Percentiles rank a stretch among this genome's conserved stretches.
These are phyloP conservation scores for Parasteatoda lunata DNA, from an alignment of 2,888 invertebrate species.

Conservation along the genomic window DNA sequence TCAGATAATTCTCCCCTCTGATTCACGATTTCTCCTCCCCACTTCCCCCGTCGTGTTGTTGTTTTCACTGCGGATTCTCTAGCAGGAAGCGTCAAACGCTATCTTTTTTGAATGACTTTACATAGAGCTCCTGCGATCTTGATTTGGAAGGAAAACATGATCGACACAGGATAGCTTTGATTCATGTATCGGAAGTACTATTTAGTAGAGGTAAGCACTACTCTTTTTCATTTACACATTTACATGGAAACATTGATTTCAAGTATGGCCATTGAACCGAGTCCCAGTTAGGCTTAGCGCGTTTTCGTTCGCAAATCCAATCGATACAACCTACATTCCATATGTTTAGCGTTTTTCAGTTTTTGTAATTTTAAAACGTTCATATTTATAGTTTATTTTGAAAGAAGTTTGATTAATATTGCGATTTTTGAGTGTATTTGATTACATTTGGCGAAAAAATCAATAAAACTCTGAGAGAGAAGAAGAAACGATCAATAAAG, in stretches of 20 bases:
- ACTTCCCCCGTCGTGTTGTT: background rate
- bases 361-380: too few species aligned
- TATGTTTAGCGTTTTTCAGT: too few species aligned
- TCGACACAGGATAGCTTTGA: slow-evolving; percentile 62
- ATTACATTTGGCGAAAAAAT: too few species aligned
- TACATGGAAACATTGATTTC: background rate
- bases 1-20: background rate
- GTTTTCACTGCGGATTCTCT: slow-evolving; percentile 14
- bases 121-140: slow-evolving; percentile 17
- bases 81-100: slow-evolving; percentile 9
- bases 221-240: background rate
- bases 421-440: too few species aligned
- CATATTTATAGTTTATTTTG: too few species aligned
- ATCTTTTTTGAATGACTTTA: slow-evolving; percentile 45
- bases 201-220: slow-evolving; percentile 58
- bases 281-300: slow-evolving; percentile 37
- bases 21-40: slow-evolving; percentile 2
- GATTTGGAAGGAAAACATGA: slow-evolving; percentile 44
- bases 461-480: too few species aligned
- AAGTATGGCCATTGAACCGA: slow-evolving; percentile 3
- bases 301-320: background rate
- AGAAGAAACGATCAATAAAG: too few species aligned
- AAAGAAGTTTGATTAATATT: too few species aligned
- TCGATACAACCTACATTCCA: too few species aligned
- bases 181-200: slow-evolving; percentile 68